Conservation (phyloP, 2,113 vertebrate genomes). For the Myodes glareolus region DNA sequence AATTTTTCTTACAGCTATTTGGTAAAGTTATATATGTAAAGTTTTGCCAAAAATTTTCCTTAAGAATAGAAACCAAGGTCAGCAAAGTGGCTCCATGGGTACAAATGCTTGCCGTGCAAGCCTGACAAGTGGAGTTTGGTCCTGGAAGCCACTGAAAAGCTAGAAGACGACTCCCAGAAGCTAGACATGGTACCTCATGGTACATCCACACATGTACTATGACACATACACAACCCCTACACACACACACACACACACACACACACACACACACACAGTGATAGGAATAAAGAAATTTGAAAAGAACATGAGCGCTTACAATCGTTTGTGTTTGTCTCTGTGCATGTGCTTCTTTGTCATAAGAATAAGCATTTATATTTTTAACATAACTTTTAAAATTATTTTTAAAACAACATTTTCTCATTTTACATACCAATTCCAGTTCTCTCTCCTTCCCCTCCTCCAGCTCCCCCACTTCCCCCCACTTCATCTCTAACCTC, state of each 20-base stretch:
- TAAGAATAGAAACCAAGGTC: not conserved
- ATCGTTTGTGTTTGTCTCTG: conserved; percentile 6
- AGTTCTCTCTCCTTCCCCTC: too few relatives aligned
- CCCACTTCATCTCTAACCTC: too few relatives aligned
- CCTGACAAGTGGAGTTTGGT: not conserved
- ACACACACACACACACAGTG: not conserved
- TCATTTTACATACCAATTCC: too few relatives aligned
- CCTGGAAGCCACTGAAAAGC: not conserved
- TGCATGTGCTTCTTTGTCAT: not conserved
- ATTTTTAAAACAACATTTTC: too few relatives aligned
- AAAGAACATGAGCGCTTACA: not conserved
- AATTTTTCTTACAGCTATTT: conserved; percentile 32
- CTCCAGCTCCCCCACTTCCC: too few relatives aligned
- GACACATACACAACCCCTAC: not conserved
- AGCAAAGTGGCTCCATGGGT: not conserved
- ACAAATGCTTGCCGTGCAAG: not conserved
- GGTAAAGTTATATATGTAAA: conserved; percentile 4
- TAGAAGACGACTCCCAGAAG: not conserved
- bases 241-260: not conserved
- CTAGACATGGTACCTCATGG: not conserved
- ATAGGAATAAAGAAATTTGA: not conserved
- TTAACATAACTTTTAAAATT: not conserved
- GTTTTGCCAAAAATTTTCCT: conserved; percentile 4
- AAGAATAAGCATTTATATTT: not conserved
- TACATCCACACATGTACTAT: not conserved